Base-by-base conservation (phyloP, 1,140 invertebrate genomes). In the Teleopsis dalmanni region DNA sequence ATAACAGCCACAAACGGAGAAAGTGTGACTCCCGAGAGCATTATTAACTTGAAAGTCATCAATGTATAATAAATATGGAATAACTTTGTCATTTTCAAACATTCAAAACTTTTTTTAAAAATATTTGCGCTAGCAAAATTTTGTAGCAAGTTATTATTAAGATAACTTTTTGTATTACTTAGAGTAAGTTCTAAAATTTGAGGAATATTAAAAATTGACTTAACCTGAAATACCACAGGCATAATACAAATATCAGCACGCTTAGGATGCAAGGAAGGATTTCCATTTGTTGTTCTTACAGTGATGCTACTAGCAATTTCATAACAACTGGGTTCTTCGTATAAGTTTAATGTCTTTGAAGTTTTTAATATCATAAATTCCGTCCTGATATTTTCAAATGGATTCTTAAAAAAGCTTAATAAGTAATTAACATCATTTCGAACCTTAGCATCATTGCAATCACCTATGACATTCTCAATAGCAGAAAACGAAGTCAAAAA, bases 31-130 rank as follows among this genome's bases (percentile, higher is more conserved):
- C 11, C 51, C 51, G n/a, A 52, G 31, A 11, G 49, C 9, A 25
- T 51, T 51, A 29, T 44, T 38, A 13, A 44, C 40, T 40, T 51
- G 33, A 21, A 48, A 48, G 26, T 47, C 46, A 34, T 52, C 45
- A 14, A 48, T 37, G 38, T 52, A 52, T 25, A 52, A 31, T 44
- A 44, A 21, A 37, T 35, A 48, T 4, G 51, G 51, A 22, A 52
- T 52, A 23, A 52, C 18, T 14, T 38, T 22, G 31, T 37, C 11
- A 4, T 3, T 10, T 11, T 45, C 6, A 44, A 19, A 31, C 19
- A 31, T 45, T 23, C 14, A n/a, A 22, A 19, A 29, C 18, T 27
- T 27, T n/a, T 9, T 45, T 46, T 27, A 51, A 46, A 51, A n/a
- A 46, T 22, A 16, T 46, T 35, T 5, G 42, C 42, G 23, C 18